Evolutionary conservation across 2,113 vertebrate species (phyloP), one percentile per base, ranked within the genome.

Genomic region (Formicarius rufipectus): DNA sequence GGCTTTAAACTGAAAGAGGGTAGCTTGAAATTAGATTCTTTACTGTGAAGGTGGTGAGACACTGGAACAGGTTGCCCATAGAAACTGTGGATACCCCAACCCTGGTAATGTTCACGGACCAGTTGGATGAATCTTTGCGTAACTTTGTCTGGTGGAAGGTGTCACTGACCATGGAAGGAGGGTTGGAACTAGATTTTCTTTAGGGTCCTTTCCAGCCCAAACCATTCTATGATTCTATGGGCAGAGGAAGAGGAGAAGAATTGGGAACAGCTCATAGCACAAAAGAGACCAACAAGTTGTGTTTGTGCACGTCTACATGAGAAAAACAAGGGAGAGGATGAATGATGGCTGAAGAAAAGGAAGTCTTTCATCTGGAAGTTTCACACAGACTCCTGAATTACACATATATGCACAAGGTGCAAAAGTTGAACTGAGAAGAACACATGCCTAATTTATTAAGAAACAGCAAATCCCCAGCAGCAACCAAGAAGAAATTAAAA

Each of bases 361-460:
- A 69, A 10, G 37, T 56, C 69, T 88, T 79, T 90, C 52, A 79
- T 89, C 40, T 91, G 47, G 58, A 95, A 95, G 80, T 69, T 80
- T 75, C 67, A 10, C 66, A 63, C 18, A 56, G 56, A 49, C 53
- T 89, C 33, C 60, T 86, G 71, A 92, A 90, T 66, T 96, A 72
- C 87, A 89, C 35, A 10, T 87, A 76, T 71, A 88, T 62, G 50
- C 71, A n/a, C 49, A 94, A 93, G 82, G 68, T 96, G 90, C 25
- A 64, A 95, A 96, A 92, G 73, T 89, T 82, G 90, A 94, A 73
- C 77, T 80, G 87, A 79, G 55, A 80, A 94, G 86, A 90, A 84
- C 66, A 84, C 86, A 71, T 94, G 73, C 84, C 68, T 97, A 93
- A 94, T 97, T 96, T 96, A 87, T 95, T 96, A 96, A 93, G 82